Conservation (phyloP, 2,113 vertebrate genomes). For the Nerophis lumbriciformis region DNA sequence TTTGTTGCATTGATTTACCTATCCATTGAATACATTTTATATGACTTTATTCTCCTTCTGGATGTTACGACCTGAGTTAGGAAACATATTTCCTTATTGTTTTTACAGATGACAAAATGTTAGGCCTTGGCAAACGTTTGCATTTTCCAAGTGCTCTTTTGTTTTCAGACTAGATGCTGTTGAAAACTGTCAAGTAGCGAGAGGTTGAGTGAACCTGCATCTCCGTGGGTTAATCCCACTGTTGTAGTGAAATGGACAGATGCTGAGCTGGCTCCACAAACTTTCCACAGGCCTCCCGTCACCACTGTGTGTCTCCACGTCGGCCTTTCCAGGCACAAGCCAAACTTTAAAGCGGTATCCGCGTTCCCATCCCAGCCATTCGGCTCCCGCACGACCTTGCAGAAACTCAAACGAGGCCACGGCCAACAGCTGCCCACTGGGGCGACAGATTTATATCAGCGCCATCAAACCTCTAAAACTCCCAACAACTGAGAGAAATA, state of each 20-base stretch:
- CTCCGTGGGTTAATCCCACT: conserved; percentile 24
- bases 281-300: conserved; percentile 46
- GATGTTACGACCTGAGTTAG: too few species aligned
- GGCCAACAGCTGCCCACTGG: conserved; percentile 47
- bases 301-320: conserved; percentile 41
- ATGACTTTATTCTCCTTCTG: too few species aligned
- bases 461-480: conserved; percentile 55
- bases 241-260: conserved; percentile 27
- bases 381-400: conserved; percentile 56
- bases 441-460: conserved; percentile 48
- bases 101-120: not conserved
- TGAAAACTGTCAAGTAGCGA: not conserved
- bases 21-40: too few species aligned
- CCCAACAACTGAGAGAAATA: conserved; percentile 61
- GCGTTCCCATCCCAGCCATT: conserved; percentile 54
- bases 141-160: not conserved
- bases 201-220: conserved; percentile 1
- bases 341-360: conserved; percentile 34
- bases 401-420: conserved; percentile 28
- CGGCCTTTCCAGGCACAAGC: conserved; percentile 42
- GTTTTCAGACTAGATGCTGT: not conserved
- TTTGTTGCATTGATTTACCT: too few species aligned
- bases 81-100: not conserved
- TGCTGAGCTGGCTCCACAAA: conserved; percentile 36
- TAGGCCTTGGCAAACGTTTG: not conserved